phyloP scores from a whole-genome alignment of 2,888 invertebrate species.

The Balanococcus diminutus region DNA sequence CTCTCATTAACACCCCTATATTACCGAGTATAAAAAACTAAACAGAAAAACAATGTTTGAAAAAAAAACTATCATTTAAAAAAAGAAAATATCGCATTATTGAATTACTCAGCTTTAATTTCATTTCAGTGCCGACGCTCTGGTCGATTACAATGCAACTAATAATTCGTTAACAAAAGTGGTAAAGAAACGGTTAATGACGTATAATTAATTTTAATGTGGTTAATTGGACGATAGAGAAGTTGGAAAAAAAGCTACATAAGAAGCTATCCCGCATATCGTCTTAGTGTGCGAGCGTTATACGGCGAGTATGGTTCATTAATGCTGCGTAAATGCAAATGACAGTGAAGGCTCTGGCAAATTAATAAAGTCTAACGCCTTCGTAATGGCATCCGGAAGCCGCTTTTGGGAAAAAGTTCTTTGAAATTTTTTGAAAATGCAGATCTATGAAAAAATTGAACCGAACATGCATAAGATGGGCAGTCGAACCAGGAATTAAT shows the following conservation, averaged over 20 bases:
- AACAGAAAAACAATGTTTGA: not conserved
- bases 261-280: constrained; percentile 50
- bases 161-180: constrained; percentile 54
- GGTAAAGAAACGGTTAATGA: constrained; percentile 54
- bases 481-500: no score
- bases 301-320: not conserved
- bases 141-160: constrained; percentile 48
- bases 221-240: constrained; percentile 50
- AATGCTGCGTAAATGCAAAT: constrained; percentile 48
- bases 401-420: not conserved
- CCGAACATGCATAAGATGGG: no score
- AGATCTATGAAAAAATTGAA: no score
- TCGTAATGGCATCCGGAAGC: constrained; percentile 19
- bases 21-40: not conserved
- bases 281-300: constrained; percentile 30
- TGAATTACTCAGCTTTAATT: constrained; percentile 49
- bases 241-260: constrained; percentile 28
- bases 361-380: constrained; percentile 48
- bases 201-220: constrained; percentile 54
- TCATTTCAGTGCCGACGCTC: constrained; percentile 36
- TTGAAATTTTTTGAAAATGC: no score
- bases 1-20: constrained; percentile 31
- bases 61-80: constrained; percentile 16
- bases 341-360: not conserved
- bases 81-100: constrained; percentile 33